Conservation (phyloP, 2,113 vertebrate species). For the Harpagus bidentatus region DNA sequence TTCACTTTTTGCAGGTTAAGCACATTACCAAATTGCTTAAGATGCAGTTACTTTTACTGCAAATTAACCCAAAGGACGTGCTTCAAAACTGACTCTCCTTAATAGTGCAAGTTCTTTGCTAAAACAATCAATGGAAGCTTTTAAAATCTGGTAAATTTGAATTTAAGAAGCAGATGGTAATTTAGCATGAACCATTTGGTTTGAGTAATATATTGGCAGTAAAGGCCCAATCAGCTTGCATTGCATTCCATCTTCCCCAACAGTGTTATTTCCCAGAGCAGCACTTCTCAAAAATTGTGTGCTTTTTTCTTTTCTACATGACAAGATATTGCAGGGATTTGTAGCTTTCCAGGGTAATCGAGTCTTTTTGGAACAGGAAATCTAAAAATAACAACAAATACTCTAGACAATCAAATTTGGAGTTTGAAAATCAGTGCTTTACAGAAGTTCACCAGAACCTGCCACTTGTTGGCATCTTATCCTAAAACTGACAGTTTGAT, state of each 20-base stretch:
- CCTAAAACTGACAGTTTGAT: background rate
- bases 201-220: conserved; percentile 54
- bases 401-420: background rate
- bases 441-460: background rate
- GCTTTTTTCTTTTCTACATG: conserved; percentile 32
- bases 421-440: conserved; percentile 7
- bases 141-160: conserved; percentile 40
- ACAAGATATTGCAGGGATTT: conserved; percentile 50
- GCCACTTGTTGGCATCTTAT: background rate
- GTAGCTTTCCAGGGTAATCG: conserved; percentile 41
- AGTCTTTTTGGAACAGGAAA: background rate
- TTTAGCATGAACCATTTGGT: conserved; percentile 60
- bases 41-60: conserved; percentile 43
- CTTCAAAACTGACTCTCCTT: conserved; percentile 17
- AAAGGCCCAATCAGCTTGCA: conserved; percentile 34
- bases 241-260: conserved; percentile 28
- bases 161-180: conserved; percentile 61
- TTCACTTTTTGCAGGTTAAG: conserved; percentile 46
- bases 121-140: conserved; percentile 52
- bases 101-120: conserved; percentile 9
- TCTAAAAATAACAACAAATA: conserved; percentile 38
- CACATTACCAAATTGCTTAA: conserved; percentile 32
- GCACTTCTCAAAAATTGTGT: conserved; percentile 48
- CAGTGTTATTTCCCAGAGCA: conserved; percentile 53
- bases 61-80: background rate